Percentiles rank a stretch among this genome's conserved stretches.
Conservation (phyloP, 2,113 vertebrate genomes). For the Thalassoma bifasciatum region DNA sequence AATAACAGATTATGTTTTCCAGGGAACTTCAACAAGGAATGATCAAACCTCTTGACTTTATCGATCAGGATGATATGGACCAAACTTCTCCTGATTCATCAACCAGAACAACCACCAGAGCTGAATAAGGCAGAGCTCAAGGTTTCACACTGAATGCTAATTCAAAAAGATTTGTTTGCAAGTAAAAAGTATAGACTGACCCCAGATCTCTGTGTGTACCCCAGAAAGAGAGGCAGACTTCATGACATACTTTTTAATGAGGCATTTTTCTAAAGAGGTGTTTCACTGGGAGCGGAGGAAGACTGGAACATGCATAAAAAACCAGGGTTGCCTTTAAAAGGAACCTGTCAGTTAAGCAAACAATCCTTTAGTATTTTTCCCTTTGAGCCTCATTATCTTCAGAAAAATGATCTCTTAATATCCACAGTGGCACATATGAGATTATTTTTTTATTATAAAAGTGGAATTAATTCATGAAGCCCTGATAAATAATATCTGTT, state of each 20-base stretch:
- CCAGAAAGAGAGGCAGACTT: background rate
- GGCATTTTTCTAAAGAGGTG: background rate
- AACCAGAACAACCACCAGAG: background rate
- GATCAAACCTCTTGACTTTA: conserved; percentile 83
- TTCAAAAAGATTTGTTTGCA: background rate
- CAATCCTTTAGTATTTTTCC: conserved; percentile 12
- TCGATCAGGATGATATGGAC: conserved; percentile 33
- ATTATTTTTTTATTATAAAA: background rate
- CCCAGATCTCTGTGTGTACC: background rate
- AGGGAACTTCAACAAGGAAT: conserved; percentile 79
- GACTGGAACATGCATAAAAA: background rate
- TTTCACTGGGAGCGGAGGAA: background rate
- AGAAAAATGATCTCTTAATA: conserved; percentile 33
- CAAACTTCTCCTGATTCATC: conserved; percentile 19
- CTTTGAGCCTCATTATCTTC: conserved; percentile 44
- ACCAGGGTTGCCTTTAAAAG: background rate
- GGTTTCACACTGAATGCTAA: background rate
- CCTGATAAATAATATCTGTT: background rate
- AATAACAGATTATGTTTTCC: conserved; percentile 50
- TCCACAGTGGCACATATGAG: conserved; percentile 12
- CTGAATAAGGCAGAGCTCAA: conserved; percentile 17
- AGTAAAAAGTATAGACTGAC: background rate
- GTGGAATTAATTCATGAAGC: conserved; percentile 19
- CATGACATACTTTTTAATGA: background rate
- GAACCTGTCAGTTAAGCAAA: conserved; percentile 24